A percentile compares a stretch with the other conserved stretches of the same genome.
Conservation (phyloP, 2,113 vertebrate species). For the Bufo bufo region DNA sequence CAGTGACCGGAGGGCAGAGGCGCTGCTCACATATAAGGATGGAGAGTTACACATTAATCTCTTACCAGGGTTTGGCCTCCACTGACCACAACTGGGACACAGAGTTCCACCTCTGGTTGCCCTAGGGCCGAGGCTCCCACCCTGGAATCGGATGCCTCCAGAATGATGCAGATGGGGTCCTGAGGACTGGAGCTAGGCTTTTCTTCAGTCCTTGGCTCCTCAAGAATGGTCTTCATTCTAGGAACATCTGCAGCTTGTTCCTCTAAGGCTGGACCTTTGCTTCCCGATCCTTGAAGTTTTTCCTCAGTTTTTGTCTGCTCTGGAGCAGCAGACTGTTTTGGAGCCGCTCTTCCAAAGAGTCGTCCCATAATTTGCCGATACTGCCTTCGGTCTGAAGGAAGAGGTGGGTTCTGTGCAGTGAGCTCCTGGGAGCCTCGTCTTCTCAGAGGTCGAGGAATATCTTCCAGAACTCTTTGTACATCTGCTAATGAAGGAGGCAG, state of each 20-base stretch:
- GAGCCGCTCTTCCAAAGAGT: conserved; percentile 72
- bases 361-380: conserved; percentile 86
- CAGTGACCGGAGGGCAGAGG: too few relatives aligned
- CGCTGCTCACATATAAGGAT: too few relatives aligned
- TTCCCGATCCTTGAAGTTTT: conserved; percentile 59
- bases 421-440: conserved; percentile 81
- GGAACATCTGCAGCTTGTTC: background rate
- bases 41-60: too few relatives aligned
- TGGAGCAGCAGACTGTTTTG: background rate
- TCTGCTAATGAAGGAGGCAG: conserved; percentile 80
- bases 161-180: conserved; percentile 21
- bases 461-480: conserved; percentile 79
- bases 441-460: conserved; percentile 87
- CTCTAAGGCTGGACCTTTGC: background rate
- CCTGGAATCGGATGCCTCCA: conserved; percentile 34
- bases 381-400: conserved; percentile 75
- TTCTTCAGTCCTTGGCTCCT: conserved; percentile 29
- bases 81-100: conserved; percentile 27
- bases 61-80: conserved; percentile 18
- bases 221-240: conserved; percentile 9
- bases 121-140: background rate
- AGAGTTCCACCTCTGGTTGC: conserved; percentile 2
- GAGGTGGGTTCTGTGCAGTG: conserved; percentile 63
- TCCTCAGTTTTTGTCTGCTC: conserved; percentile 59
- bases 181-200: background rate